phyloP scores from a whole-genome alignment of 1,140 invertebrate species.

The Tetraneura akinire region DNA sequence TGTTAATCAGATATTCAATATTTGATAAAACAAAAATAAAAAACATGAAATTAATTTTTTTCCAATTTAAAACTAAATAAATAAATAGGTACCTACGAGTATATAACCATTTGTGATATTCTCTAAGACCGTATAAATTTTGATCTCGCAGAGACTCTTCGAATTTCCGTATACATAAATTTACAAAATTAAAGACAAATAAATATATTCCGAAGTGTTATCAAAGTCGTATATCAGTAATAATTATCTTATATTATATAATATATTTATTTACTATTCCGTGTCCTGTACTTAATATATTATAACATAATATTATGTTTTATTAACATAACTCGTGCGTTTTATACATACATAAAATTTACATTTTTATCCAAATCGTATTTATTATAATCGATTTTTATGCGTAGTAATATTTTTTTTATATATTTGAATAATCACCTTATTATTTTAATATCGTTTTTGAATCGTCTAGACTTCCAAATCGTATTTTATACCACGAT shows the following conservation, averaged over 20 bases:
- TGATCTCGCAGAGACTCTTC: no score
- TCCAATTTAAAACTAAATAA: no score
- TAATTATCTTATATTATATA: background rate
- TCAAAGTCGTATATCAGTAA: background rate
- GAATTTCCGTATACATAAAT: no score
- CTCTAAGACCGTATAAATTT: no score
- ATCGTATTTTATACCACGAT: constrained; percentile 1
- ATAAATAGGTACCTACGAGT: no score
- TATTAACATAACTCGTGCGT: background rate
- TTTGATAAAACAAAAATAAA: no score
- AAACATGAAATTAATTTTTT: no score
- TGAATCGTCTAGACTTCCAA: constrained; percentile 35
- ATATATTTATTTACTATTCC: background rate
- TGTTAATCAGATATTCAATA: no score
- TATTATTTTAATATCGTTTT: constrained; percentile 26
- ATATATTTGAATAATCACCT: constrained; percentile 22
- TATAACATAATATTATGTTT: constrained; percentile 25
- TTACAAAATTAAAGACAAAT: no score
- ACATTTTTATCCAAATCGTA: constrained; percentile 9
- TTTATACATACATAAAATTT: background rate
- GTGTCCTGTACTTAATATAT: background rate
- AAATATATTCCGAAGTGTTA: no score
- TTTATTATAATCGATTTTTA: background rate
- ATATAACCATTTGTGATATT: no score
- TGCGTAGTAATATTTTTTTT: background rate